Conservation (phyloP, 2,113 vertebrate genomes). For the Perca schrenkii region DNA sequence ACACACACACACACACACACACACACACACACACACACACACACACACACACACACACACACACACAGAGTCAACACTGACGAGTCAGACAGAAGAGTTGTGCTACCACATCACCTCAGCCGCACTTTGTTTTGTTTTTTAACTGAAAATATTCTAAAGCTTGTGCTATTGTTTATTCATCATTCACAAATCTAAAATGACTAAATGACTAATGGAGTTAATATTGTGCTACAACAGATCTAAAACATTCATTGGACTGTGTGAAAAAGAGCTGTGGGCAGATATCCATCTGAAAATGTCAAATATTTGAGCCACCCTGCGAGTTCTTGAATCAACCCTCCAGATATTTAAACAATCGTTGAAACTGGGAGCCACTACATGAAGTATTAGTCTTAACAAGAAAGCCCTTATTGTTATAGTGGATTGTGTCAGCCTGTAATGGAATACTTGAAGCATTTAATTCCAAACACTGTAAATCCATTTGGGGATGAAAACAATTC, state of each 20-base stretch:
- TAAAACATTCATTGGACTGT: conserved; percentile 31
- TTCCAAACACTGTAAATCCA: conserved; percentile 49
- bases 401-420: conserved; percentile 30
- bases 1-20: conserved; percentile 2
- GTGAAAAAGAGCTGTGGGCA: conserved; percentile 21
- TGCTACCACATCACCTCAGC: not conserved
- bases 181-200: conserved; percentile 18
- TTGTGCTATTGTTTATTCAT: conserved; percentile 40
- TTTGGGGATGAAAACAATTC: conserved; percentile 37
- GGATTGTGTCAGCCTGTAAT: conserved; percentile 36
- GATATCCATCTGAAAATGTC: conserved; percentile 50
- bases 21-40: not conserved
- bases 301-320: conserved; percentile 15
- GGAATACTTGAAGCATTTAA: conserved; percentile 64
- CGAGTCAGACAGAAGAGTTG: not conserved
- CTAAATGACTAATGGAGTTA: conserved; percentile 41
- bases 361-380: conserved; percentile 3
- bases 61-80: not conserved
- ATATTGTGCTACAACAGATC: conserved; percentile 28
- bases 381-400: conserved; percentile 20
- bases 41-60: not conserved
- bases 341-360: conserved; percentile 16
- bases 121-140: conserved; percentile 8
- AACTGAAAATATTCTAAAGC: conserved; percentile 7
- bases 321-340: conserved; percentile 6